These are phyloP conservation scores for Villa cingulata DNA, from an alignment of 2,888 invertebrate genomes.

Conservation along the genomic window DNA sequence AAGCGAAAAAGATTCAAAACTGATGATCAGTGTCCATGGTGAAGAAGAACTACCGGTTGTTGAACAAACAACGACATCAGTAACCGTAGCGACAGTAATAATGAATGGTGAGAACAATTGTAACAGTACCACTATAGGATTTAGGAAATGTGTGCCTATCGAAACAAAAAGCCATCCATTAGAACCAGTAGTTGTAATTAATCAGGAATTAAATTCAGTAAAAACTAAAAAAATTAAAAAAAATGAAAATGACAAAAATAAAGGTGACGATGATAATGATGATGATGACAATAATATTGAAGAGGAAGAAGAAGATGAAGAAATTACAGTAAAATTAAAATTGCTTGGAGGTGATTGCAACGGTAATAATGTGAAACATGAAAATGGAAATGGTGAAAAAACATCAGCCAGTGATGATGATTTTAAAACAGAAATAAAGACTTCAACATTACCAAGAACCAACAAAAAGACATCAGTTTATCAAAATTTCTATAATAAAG, in stretches of 20 bases:
- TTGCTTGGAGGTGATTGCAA: conserved; percentile 24
- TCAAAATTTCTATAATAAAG: conserved; percentile 27
- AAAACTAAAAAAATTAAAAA: conserved; percentile 6
- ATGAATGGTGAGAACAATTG: neutral
- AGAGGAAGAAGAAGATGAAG: conserved; percentile 6
- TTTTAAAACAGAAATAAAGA: conserved; percentile 1
- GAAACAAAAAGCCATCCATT: conserved; percentile 29
- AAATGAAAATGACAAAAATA: conserved; percentile 11
- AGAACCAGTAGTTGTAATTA: conserved; percentile 18
- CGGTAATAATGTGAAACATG: conserved; percentile 19
- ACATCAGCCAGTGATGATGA: neutral
- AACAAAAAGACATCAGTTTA: conserved; percentile 13
- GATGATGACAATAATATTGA: conserved; percentile 3
- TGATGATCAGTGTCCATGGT: conserved; percentile 46
- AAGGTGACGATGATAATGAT: conserved; percentile 6
- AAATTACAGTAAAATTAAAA: conserved; percentile 14
- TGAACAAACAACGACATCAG: conserved; percentile 31
- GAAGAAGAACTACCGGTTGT: conserved; percentile 56
- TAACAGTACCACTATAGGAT: neutral
- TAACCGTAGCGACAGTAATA: neutral
- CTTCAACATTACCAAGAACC: conserved; percentile 23
- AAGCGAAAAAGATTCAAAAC: conserved; percentile 35
- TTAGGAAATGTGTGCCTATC: conserved; percentile 27
- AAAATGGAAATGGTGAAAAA: neutral
- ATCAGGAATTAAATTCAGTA: neutral